phyloP scores from a whole-genome alignment of 2,888 invertebrate genomes.

The Drosophila aldrichi region DNA sequence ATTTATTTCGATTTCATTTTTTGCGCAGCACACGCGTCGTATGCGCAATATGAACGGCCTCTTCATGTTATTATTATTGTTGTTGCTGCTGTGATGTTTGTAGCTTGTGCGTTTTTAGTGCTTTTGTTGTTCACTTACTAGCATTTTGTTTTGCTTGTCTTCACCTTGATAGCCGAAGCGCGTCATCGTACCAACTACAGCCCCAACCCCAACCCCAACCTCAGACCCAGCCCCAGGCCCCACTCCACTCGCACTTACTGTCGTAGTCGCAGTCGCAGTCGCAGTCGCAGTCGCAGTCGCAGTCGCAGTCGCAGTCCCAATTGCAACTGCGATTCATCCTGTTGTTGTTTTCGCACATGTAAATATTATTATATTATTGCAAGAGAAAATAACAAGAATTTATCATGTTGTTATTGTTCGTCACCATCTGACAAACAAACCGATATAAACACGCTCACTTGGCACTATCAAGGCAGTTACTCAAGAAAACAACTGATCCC shows the following conservation, averaged over 20 bases:
- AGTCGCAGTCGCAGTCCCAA: neutral
- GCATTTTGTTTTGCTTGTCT: constrained; percentile 52
- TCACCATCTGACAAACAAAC: neutral
- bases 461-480: neutral
- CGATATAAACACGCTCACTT: neutral
- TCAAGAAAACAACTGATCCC: neutral
- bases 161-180: constrained; percentile 62
- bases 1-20: constrained; percentile 12
- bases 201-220: neutral
- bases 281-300: neutral
- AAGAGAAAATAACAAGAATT: constrained; percentile 2
- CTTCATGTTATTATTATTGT: constrained; percentile 9
- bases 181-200: constrained; percentile 30
- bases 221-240: neutral
- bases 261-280: neutral
- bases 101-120: constrained; percentile 17
- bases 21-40: constrained; percentile 51
- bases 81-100: constrained; percentile 13
- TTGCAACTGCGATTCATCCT: constrained; percentile 34
- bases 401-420: constrained; percentile 35
- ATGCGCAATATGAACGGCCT: constrained; percentile 56
- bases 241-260: neutral
- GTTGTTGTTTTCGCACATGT: constrained; percentile 25
- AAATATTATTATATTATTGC: constrained; percentile 48
- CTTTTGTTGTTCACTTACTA: constrained; percentile 42